These are phyloP conservation scores for Drosophila lowei DNA, from an alignment of 1,140 invertebrate genomes.

Conservation along the genomic window DNA sequence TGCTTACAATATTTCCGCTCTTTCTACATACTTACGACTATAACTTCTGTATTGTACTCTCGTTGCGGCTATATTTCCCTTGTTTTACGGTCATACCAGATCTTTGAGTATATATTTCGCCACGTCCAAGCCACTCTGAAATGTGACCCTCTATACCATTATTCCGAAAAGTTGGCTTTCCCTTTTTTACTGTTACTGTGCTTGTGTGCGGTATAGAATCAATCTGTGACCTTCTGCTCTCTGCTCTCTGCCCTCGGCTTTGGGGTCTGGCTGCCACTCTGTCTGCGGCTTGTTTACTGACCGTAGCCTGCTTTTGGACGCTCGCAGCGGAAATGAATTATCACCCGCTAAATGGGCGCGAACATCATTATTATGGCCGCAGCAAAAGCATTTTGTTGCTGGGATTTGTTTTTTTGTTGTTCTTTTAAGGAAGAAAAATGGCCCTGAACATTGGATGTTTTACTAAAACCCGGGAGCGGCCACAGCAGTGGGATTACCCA, in stretches of 20 bases:
- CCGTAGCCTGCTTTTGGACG: constrained; percentile 32
- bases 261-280: constrained; percentile 11
- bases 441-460: constrained; percentile 15
- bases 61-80: too few relatives aligned
- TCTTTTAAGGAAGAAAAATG: constrained; percentile 64
- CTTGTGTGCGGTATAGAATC: constrained; percentile 2
- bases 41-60: too few relatives aligned
- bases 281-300: constrained; percentile 43
- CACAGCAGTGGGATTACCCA: not conserved
- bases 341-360: constrained; percentile 67
- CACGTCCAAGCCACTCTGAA: not conserved
- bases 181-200: not conserved
- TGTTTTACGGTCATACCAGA: too few relatives aligned
- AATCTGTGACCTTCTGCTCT: constrained; percentile 29
- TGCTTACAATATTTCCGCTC: not conserved
- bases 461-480: constrained; percentile 25
- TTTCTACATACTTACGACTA: not conserved
- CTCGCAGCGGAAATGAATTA: constrained; percentile 70
- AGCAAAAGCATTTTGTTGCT: constrained; percentile 10
- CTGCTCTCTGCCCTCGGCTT: not conserved
- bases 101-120: too few relatives aligned
- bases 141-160: constrained; percentile 7
- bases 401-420: constrained; percentile 11
- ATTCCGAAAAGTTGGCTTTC: not conserved
- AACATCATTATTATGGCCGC: constrained; percentile 45